Evolutionary conservation across 2,113 vertebrate species (phyloP), one percentile per base, ranked within the genome.

Genomic region (Rhizomys pruinosus): DNA sequence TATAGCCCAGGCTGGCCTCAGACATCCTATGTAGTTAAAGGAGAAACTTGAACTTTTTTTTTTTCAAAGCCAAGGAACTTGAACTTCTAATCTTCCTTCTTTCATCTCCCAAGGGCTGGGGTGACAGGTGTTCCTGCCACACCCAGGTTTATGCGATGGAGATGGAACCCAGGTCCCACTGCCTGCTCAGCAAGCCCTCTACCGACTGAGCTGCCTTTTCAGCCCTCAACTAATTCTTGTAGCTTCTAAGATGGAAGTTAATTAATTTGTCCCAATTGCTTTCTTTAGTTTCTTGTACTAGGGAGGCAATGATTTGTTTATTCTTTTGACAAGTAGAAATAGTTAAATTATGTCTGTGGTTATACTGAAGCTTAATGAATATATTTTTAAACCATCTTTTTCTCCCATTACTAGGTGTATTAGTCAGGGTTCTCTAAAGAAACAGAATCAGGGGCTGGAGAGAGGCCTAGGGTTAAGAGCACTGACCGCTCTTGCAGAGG

Each of bases 361-460:
- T 84, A 8, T 23, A 77, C 27, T 94, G 63, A 20, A 84, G 25
- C 39, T 87, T 79, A 63, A 55, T 34, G 15, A 29, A 55, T 47
- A 90, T 20, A 22, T n/a, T 59, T 91, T 88, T 81, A 85, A 81
- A 80, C 9, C 20, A 9, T 52, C 3, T 44, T 64, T 90, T 96
- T 82, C 69, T n/a, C 27, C 79, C 44, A 69, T 88, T 93, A 55
- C 87, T n/a, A n/a, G n/a, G n/a, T n/a, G n/a, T n/a, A n/a, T n/a
- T n/a, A n/a, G n/a, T n/a, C n/a, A n/a, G n/a, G n/a, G n/a, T n/a
- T n/a, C n/a, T n/a, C n/a, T n/a, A n/a, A n/a, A n/a, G n/a, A n/a
- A n/a, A n/a, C n/a, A n/a, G n/a, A n/a, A n/a, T n/a, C n/a, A n/a
- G n/a, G n/a, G n/a, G n/a, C n/a, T n/a, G n/a, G n/a, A n/a, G n/a